Base-by-base conservation (phyloP, 2,888 invertebrate species). In the Tyria jacobaeae region DNA sequence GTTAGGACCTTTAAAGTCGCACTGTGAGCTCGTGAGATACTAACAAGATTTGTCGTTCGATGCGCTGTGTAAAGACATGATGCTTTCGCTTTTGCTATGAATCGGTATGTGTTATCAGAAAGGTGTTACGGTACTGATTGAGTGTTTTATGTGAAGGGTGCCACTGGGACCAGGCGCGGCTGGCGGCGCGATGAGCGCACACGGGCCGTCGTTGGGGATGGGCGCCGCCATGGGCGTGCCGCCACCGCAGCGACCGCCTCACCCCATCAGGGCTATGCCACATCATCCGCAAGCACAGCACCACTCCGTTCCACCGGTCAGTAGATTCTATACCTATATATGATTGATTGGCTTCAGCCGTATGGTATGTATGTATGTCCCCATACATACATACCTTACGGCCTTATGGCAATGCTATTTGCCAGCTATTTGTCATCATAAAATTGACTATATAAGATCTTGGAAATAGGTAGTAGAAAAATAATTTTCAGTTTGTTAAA, bases 231-330 rank as follows among this genome's bases (percentile, higher is more conserved):
- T 88, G 84, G 84, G 82, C 62, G 85, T 87, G 77, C 86, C 84
- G 60, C 88, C 89, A 50, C 72, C 83, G 58, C 88, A 83, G 74
- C 86, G 90, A 62, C 87, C 90, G 41, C 91, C 91, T 62, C 92
- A 90, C 70, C 82, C 90, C 63, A 89, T 91, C 79, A 84, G 91
- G 63, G 83, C 92, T 67, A 90, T 92, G 90, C 84, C 82, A 58
- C 92, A 91, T 76, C 90, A 88, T 79, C 89, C 89, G 75, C 88
- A 86, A 63, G 73, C 84, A 68, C 92, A 91, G 61, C 90, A 90
- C 78, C 91, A 90, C 78, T 82, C 83, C 62, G 83, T 89, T 73
- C 88, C 89, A 73, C 89, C 86, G 81, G 90, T 91, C 57, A 86
- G 79, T 55, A 44, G 7, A 39, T 4, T 6, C 37, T 14, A 14